phyloP scores from a whole-genome alignment of 2,888 invertebrate species.

The Drosophila diplacantha region DNA sequence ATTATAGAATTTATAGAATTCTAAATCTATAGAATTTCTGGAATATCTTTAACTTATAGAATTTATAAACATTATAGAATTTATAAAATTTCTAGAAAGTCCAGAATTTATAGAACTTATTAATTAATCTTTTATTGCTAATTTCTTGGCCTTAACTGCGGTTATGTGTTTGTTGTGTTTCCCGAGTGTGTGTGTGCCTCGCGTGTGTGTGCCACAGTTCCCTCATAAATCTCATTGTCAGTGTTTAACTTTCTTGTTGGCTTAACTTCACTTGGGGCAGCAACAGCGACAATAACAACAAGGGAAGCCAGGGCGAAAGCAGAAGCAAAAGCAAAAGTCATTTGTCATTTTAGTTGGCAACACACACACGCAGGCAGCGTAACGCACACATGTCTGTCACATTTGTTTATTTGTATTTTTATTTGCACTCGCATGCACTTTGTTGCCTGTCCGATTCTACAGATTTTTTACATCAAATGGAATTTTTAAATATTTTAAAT shows the following conservation, averaged over 20 bases:
- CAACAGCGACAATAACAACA: conserved; percentile 36
- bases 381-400: conserved; percentile 7
- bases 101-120: neutral
- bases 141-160: neutral
- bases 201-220: conserved; percentile 25
- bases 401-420: conserved; percentile 9
- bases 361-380: conserved; percentile 29
- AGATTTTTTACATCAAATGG: neutral
- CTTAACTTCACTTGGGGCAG: conserved; percentile 67
- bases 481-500: neutral
- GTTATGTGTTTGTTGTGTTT: neutral
- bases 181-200: conserved; percentile 13
- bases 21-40: no score
- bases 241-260: conserved; percentile 73
- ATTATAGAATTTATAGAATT: no score
- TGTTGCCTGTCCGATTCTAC: conserved; percentile 4
- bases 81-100: no score
- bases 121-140: neutral
- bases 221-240: conserved; percentile 71
- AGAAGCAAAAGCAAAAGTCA: conserved; percentile 69
- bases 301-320: conserved; percentile 48
- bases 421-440: conserved; percentile 34
- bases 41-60: no score
- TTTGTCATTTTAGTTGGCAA: conserved; percentile 70
- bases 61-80: no score